Conservation (phyloP, 2,797 vertebrate species). For the Iguana delicatissima region DNA sequence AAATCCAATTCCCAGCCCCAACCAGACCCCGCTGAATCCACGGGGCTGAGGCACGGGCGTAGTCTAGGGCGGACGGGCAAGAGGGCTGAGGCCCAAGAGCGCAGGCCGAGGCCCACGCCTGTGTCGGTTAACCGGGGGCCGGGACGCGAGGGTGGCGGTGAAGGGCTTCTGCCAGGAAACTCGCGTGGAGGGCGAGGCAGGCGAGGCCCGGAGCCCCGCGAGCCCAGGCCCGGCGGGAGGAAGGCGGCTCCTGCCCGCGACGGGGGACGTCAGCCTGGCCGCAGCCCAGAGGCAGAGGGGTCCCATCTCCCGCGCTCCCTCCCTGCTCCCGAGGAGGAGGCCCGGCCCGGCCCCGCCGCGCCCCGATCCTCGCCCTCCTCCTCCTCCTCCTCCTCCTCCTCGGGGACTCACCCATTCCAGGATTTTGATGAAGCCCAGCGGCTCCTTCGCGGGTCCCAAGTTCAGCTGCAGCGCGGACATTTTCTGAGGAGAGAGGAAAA, state of each 20-base stretch:
- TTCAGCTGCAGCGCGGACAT: conserved; percentile 27
- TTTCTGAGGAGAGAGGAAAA: neutral
- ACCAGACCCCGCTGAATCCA: too few relatives aligned
- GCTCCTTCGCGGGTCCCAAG: conserved; percentile 37
- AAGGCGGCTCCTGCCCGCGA: too few relatives aligned
- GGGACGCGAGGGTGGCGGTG: too few relatives aligned
- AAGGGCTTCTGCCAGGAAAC: neutral
- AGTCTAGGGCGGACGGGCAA: too few relatives aligned
- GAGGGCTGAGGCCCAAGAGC: neutral
- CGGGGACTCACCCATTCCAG: conserved; percentile 23
- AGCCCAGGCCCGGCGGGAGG: too few relatives aligned
- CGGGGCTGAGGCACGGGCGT: too few relatives aligned
- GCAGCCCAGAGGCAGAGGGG: neutral
- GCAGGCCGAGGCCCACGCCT: conserved; percentile 23
- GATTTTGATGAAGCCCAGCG: conserved; percentile 44
- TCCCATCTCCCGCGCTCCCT: neutral
- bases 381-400: too few relatives aligned
- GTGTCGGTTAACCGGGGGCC: neutral
- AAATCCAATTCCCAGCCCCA: too few relatives aligned
- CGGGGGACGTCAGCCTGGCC: neutral
- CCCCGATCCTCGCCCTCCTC: too few relatives aligned
- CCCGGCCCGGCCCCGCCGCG: too few relatives aligned
- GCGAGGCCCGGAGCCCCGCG: neutral
- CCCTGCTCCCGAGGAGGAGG: too few relatives aligned
- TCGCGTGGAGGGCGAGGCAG: neutral